Percentiles rank a stretch among this genome's conserved stretches.
phyloP scores from a whole-genome alignment of 2,113 vertebrate genomes.

The Polyodon spathula region DNA sequence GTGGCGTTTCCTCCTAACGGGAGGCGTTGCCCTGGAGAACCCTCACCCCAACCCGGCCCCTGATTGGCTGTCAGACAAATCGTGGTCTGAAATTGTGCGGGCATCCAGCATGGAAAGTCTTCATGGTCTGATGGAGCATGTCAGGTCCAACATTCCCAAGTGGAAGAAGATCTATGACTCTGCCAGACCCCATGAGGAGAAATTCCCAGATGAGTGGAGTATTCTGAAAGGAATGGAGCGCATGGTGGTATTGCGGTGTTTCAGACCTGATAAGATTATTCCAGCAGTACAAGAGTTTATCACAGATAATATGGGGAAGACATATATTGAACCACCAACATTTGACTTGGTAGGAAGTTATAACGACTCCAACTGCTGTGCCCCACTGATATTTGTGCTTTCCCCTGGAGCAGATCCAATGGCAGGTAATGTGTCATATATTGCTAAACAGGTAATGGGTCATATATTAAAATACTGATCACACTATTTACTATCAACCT shows the following conservation, averaged over 20 bases:
- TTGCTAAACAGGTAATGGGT: neutral
- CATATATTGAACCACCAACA: constrained; percentile 73
- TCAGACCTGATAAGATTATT: constrained; percentile 82
- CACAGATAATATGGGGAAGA: constrained; percentile 62
- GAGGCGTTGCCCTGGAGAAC: constrained; percentile 80
- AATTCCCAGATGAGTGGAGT: constrained; percentile 62
- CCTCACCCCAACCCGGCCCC: constrained; percentile 73
- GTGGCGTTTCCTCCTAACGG: constrained; percentile 81
- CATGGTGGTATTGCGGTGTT: constrained; percentile 73
- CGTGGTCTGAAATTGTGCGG: constrained; percentile 77
- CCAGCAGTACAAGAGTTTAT: constrained; percentile 74
- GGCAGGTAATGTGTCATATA: constrained; percentile 60
- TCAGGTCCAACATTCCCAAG: constrained; percentile 37
- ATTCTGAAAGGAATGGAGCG: constrained; percentile 52
- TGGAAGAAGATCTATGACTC: constrained; percentile 84
- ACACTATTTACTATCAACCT: too few species aligned
- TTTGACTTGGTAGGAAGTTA: constrained; percentile 82
- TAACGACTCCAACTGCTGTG: constrained; percentile 75
- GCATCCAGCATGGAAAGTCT: constrained; percentile 63
- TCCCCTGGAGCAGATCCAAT: constrained; percentile 86
- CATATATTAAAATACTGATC: too few species aligned
- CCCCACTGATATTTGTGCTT: constrained; percentile 79
- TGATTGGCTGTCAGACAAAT: constrained; percentile 79
- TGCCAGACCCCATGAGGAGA: constrained; percentile 60
- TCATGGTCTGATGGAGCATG: constrained; percentile 56